phyloP scores from a whole-genome alignment of 2,888 invertebrate species.

The Elegia similella region DNA sequence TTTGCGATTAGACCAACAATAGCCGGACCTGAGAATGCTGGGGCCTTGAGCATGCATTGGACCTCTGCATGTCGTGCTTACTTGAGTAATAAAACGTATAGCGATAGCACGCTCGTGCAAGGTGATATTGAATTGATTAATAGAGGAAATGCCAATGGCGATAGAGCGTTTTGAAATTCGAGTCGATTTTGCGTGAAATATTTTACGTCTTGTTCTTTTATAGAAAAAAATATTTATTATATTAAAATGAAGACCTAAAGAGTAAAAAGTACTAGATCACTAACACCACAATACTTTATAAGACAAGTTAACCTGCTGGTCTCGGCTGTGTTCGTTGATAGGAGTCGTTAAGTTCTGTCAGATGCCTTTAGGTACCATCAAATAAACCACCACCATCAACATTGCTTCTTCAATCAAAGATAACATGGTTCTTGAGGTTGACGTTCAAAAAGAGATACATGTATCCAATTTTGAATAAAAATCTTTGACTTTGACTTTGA shows the following conservation, averaged over 20 bases:
- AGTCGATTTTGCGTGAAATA: background rate
- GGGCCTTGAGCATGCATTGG: constrained; percentile 15
- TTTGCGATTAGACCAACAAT: constrained; percentile 16
- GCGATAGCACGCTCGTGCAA: constrained; percentile 9
- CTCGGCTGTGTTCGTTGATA: too few species aligned
- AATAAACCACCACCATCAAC: too few species aligned
- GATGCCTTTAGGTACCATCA: too few species aligned
- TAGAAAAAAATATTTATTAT: too few species aligned
- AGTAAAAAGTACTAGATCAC: background rate
- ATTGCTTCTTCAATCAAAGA: too few species aligned
- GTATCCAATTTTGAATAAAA: too few species aligned
- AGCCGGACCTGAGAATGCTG: constrained; percentile 16
- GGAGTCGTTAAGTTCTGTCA: too few species aligned
- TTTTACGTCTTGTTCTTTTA: background rate
- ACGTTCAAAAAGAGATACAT: too few species aligned
- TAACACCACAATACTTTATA: too few species aligned
- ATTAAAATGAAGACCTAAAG: background rate
- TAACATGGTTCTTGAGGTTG: too few species aligned
- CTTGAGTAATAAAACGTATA: constrained; percentile 10
- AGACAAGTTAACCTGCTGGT: too few species aligned
- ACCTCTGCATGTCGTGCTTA: constrained; percentile 16
- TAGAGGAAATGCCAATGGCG: background rate
- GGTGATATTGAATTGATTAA: constrained; percentile 1
- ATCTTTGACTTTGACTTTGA: too few species aligned
- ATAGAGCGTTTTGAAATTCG: background rate